phyloP scores from a whole-genome alignment of 2,888 invertebrate species.

The Drosophila birchii region DNA sequence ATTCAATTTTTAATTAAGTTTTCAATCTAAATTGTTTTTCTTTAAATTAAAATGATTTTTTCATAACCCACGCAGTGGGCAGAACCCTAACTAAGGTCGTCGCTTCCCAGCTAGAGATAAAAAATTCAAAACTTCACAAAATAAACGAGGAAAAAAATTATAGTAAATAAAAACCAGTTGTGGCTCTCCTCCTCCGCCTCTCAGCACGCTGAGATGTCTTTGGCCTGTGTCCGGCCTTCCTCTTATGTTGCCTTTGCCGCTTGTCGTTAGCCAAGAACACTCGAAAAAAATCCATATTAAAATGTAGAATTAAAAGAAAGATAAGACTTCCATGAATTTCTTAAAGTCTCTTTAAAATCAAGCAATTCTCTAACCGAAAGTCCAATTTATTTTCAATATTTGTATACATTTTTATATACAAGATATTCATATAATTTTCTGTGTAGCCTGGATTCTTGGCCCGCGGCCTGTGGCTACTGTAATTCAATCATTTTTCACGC shows the following conservation, averaged over 20 bases:
- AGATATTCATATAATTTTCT: neutral
- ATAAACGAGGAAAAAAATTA: neutral
- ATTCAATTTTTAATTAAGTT: neutral
- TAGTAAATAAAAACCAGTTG: slow-evolving; percentile 13
- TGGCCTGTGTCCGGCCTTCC: slow-evolving; percentile 25
- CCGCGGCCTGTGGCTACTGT: slow-evolving; percentile 42
- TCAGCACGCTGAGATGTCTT: slow-evolving; percentile 50
- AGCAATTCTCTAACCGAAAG: too few species aligned
- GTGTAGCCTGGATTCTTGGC: slow-evolving; percentile 18
- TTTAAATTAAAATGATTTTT: neutral
- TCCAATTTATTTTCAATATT: neutral
- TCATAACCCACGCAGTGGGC: neutral
- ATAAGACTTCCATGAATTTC: accelerated
- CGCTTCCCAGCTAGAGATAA: neutral
- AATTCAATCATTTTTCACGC: slow-evolving; percentile 66
- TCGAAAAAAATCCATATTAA: neutral
- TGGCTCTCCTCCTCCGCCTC: neutral
- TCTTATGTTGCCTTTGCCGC: neutral
- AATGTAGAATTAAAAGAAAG: neutral
- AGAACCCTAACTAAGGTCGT: slow-evolving; percentile 1
- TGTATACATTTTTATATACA: neutral
- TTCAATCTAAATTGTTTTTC: neutral
- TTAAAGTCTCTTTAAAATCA: accelerated
- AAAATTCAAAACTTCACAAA: neutral
- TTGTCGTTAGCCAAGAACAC: neutral